Evolutionary conservation across 1,140 invertebrate species (phyloP), one percentile per base, ranked within the genome.

Genomic region (Solen grandis): DNA sequence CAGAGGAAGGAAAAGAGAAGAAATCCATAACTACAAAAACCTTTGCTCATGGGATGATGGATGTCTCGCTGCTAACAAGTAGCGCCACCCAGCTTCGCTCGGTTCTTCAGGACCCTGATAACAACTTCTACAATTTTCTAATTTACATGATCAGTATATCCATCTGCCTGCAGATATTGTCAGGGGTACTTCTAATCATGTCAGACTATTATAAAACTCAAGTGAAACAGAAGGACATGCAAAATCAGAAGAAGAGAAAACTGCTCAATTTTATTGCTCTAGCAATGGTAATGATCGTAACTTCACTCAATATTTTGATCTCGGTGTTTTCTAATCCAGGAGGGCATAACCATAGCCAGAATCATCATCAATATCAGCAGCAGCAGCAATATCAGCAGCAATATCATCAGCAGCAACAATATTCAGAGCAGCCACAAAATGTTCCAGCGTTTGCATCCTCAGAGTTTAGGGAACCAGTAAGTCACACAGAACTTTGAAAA

Each of bases 1-100:
- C 41, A 46, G 38, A 59, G 57, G 36, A 31, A 27, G 13, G 35
- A 27, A 76, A 76, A 46, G 73, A 76, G 60, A 76, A 76, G 46
- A 76, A 76, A 27, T 65, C 73, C 4, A 65, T 76, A 1, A 54
- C 79, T 36, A 81, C 72, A 66, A 81, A 81, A 59, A 81, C 79
- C 19, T 73, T 81, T 36, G 70, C 79, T 59, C 70, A 81, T 33
- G 79, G 79, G 22, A 75, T 81, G 79, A 81, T 81, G 79, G 79
- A 81, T 60, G 79, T 81, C 16, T 81, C 79, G 4, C 70, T 81
- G 5, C 38, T 81, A 31, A 81, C 70, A 8, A 74, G 69, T 25
- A 81, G 75, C 60, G 70, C 79, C 2, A 57, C 79, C 10, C 79
- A 81, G 35, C 65, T 81, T 13, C 62, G 79, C 14, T 31, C 70